These are phyloP conservation scores for Hyperoodon ampullatus DNA, from an alignment of 2,113 vertebrate species.

Conservation along the genomic window DNA sequence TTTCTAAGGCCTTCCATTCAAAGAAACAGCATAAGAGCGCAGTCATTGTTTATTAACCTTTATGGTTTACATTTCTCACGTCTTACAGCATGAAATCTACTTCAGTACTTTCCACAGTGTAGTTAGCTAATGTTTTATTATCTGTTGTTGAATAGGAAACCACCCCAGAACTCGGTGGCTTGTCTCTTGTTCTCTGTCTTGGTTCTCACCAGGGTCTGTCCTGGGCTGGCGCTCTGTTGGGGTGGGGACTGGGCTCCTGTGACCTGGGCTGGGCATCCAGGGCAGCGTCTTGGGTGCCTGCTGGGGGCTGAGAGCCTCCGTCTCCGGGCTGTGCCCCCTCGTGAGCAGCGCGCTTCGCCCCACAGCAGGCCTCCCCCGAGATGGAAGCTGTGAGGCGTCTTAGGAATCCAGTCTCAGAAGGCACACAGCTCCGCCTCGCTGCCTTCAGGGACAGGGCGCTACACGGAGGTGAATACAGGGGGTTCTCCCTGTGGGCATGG, in stretches of 20 bases:
- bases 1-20: background rate
- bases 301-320: background rate
- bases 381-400: background rate
- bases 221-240: accelerated
- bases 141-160: background rate
- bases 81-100: background rate
- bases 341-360: background rate
- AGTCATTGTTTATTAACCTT: background rate
- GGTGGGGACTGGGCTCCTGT: background rate
- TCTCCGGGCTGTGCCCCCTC: background rate
- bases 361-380: background rate
- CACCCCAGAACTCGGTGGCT: background rate
- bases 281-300: background rate
- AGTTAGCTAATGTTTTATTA: background rate
- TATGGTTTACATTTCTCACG: background rate
- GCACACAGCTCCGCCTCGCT: background rate
- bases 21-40: background rate
- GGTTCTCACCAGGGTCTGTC: background rate
- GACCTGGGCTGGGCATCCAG: background rate
- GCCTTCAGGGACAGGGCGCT: accelerated
- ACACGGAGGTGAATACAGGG: background rate
- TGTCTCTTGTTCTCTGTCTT: background rate
- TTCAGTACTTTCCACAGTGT: background rate
- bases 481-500: too few relatives aligned
- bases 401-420: background rate